phyloP scores from a whole-genome alignment of 2,797 vertebrate species.

The Taeniopygia guttata region DNA sequence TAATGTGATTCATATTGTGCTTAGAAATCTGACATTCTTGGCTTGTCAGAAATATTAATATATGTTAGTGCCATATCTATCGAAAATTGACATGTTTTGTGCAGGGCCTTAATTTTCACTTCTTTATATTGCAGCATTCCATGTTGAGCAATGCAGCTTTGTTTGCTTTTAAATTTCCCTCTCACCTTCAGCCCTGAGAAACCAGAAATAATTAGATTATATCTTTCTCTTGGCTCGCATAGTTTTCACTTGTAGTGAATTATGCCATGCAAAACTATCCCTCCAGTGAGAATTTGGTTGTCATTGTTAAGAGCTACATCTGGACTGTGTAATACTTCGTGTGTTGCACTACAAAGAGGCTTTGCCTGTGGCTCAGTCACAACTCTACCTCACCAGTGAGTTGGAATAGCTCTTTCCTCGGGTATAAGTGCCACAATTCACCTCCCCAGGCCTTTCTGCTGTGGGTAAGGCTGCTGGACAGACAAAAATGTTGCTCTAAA shows the following conservation, averaged over 20 bases:
- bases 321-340: constrained; percentile 22
- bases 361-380: neutral
- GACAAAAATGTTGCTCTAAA: neutral
- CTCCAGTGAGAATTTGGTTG: constrained; percentile 45
- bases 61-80: constrained; percentile 33
- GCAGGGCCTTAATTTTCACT: constrained; percentile 35
- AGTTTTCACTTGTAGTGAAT: constrained; percentile 46
- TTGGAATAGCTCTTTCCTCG: neutral
- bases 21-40: constrained; percentile 56
- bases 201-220: constrained; percentile 51
- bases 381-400: neutral
- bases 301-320: constrained; percentile 39
- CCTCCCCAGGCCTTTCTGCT: neutral
- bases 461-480: neutral
- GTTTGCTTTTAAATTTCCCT: constrained; percentile 56
- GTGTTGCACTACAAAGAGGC: neutral
- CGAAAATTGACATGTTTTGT: constrained; percentile 42
- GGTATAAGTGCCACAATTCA: neutral
- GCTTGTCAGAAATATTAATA: constrained; percentile 53
- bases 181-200: constrained; percentile 23
- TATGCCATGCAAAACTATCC: constrained; percentile 48
- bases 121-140: constrained; percentile 30
- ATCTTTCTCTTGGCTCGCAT: constrained; percentile 22
- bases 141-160: constrained; percentile 20
- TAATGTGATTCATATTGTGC: constrained; percentile 54